Evolutionary conservation across 2,888 invertebrate species (phyloP).

Genomic region (Aporophyla nigra): DNA sequence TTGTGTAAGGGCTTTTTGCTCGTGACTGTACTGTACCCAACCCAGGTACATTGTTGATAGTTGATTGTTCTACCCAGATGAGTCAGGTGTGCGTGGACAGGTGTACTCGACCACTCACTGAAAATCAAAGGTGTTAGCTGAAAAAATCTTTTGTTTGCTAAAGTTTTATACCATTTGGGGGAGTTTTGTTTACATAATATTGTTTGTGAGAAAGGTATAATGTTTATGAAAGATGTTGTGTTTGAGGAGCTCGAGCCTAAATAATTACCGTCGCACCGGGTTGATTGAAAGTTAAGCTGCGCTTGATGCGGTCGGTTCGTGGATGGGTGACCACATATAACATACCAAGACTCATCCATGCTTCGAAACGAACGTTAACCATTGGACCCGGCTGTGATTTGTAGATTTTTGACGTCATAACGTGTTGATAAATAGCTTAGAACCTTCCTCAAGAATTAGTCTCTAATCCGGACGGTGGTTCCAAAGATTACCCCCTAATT

Average conservation of each 20-base stretch:
- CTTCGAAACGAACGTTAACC: no score
- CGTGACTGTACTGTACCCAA: not conserved
- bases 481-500: no score
- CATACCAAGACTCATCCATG: no score
- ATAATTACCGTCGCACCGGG: no score
- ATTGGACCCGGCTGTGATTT: no score
- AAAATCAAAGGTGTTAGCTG: slow-evolving; percentile 35
- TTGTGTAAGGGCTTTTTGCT: not conserved
- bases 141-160: slow-evolving; percentile 41
- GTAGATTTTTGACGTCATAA: no score
- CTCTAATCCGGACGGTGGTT: no score
- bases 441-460: no score
- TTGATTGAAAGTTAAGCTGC: no score
- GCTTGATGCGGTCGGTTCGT: no score
- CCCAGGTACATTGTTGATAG: slow-evolving; percentile 46
- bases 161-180: slow-evolving; percentile 12
- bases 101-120: slow-evolving; percentile 30
- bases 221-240: not conserved
- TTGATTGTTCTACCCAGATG: slow-evolving; percentile 58
- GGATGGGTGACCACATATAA: no score
- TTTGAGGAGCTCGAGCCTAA: not conserved
- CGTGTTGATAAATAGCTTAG: no score
- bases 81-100: slow-evolving; percentile 53
- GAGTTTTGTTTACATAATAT: slow-evolving; percentile 15
- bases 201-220: slow-evolving; percentile 3